phyloP scores from a whole-genome alignment of 2,888 invertebrate species.

The Nomada flava region DNA sequence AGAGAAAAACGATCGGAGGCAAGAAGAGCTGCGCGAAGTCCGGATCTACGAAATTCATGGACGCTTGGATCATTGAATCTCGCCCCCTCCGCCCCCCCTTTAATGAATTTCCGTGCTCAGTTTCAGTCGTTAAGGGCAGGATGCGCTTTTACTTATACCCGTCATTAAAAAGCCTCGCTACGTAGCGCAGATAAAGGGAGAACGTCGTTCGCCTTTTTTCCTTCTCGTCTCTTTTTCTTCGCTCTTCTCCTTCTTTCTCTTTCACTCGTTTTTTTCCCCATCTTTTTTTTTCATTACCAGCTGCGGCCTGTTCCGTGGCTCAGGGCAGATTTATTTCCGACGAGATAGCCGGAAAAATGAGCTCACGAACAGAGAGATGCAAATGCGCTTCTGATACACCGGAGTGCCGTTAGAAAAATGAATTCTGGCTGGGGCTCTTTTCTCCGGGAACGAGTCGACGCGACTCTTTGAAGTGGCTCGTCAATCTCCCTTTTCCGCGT shows the following conservation, averaged over 20 bases:
- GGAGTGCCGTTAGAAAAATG: constrained; percentile 63
- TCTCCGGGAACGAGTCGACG: constrained; percentile 7
- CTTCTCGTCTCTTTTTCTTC: neutral
- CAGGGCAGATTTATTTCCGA: constrained; percentile 66
- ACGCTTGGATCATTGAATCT: constrained; percentile 53
- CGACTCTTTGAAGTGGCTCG: constrained; percentile 38
- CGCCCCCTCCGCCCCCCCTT: constrained; percentile 21
- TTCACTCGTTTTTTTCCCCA: neutral
- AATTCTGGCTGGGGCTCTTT: constrained; percentile 35
- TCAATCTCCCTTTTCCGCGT: neutral
- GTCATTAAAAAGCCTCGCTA: constrained; percentile 67
- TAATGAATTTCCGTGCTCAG: constrained; percentile 70
- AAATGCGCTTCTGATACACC: constrained; percentile 41
- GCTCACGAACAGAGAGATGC: constrained; percentile 66
- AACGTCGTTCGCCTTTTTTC: constrained; percentile 32
- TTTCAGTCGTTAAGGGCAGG: constrained; percentile 70
- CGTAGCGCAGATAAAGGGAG: constrained; percentile 62
- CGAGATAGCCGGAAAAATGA: constrained; percentile 68
- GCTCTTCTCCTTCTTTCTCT: neutral
- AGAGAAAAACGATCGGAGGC: neutral
- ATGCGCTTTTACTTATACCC: constrained; percentile 70
- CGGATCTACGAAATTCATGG: constrained; percentile 31
- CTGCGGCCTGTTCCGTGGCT: constrained; percentile 57
- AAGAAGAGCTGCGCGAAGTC: neutral
- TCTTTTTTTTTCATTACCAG: constrained; percentile 48